Conservation (phyloP, 2,888 invertebrate genomes). For the Melangyna quadrimaculata region DNA sequence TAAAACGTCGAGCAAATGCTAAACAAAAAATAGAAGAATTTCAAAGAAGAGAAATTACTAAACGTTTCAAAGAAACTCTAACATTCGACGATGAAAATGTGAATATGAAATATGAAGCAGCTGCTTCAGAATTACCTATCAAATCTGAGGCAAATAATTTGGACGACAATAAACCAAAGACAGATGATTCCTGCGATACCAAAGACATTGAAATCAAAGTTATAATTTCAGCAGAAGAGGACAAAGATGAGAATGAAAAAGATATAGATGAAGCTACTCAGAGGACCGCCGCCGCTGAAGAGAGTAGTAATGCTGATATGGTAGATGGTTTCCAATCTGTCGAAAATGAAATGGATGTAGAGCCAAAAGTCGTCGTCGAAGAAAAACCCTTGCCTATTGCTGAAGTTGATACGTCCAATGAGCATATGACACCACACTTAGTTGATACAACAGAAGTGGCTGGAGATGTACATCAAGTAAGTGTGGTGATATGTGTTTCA, state of each 20-base stretch:
- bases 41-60: conserved; percentile 80
- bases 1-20: conserved; percentile 83
- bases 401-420: conserved; percentile 77
- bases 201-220: conserved; percentile 54
- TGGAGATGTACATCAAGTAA: conserved; percentile 85
- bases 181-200: conserved; percentile 30
- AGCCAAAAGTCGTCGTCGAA: conserved; percentile 9
- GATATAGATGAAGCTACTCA: background rate
- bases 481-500: conserved; percentile 37
- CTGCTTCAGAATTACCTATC: background rate
- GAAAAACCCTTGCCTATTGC: conserved; percentile 2
- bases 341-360: conserved; percentile 8
- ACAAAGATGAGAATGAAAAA: conserved; percentile 1
- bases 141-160: background rate
- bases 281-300: conserved; percentile 1
- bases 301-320: background rate
- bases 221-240: conserved; percentile 10
- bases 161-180: conserved; percentile 53
- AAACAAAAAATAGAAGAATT: conserved; percentile 82
- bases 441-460: conserved; percentile 85
- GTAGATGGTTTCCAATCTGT: conserved; percentile 29
- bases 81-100: conserved; percentile 33
- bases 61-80: conserved; percentile 77
- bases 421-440: conserved; percentile 84
- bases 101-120: conserved; percentile 36